phyloP scores from a whole-genome alignment of 2,113 vertebrate species.

The Brienomyrus brachyistius region DNA sequence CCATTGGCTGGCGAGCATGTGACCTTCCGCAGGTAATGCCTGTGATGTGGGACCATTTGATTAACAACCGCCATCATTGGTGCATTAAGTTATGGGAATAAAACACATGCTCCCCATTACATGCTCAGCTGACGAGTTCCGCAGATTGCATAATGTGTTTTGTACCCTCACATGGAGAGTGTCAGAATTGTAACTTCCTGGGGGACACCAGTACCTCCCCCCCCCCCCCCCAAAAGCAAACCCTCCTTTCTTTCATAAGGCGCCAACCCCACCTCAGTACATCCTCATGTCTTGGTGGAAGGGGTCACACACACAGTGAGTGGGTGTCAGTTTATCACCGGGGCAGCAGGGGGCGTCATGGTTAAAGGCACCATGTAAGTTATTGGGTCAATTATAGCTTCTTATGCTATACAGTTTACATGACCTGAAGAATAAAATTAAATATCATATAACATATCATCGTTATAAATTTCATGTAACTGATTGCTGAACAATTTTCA shows the following conservation, averaged over 20 bases:
- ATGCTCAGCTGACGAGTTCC: background rate
- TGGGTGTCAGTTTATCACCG: background rate
- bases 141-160: background rate
- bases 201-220: conserved; percentile 13
- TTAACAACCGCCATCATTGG: background rate
- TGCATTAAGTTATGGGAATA: background rate
- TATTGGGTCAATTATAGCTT: background rate
- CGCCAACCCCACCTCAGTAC: background rate
- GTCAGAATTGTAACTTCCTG: background rate
- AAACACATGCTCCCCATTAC: background rate
- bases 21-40: background rate
- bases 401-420: background rate
- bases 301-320: background rate
- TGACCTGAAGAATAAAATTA: background rate
- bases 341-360: background rate
- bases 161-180: background rate
- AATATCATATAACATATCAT: background rate
- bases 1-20: background rate
- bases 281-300: background rate
- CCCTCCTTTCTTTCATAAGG: background rate
- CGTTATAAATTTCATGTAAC: background rate
- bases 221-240: conserved; percentile 14
- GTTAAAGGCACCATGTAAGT: background rate
- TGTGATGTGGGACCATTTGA: background rate
- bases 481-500: background rate